Evolutionary conservation across 2,888 invertebrate species (phyloP), one percentile per base, ranked within the genome.

Genomic region (Perdita meconis): DNA sequence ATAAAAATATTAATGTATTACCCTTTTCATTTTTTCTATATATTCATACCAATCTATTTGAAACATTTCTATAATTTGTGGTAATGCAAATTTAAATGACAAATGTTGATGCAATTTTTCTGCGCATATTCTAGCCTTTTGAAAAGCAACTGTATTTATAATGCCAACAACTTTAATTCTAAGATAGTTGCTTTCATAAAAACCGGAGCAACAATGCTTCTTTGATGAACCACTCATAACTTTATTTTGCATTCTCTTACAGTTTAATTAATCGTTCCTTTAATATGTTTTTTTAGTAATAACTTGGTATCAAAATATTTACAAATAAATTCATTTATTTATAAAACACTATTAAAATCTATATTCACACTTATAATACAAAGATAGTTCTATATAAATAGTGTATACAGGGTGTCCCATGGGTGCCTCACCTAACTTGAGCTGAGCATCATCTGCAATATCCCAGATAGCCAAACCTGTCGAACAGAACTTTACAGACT

Each of bases 21-120:
- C 87, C 68, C 77, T 67, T 59, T 75, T 81, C 92, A 92, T 82
- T 90, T 90, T 92, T 51, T 90, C 89, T 88, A 89, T 92, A 60
- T 91, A 85, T 70, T 87, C 85, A 3, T 92, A 89, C 94, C 94
- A 94, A 79, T 93, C 94, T 0, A 93, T 89, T 36, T 87, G 86
- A 65, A 83, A 75, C 85, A 86, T 82, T 66, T 74, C 84, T 36
- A 59, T 56, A 66, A 87, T 81, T 81, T 83, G 74, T 0, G 87
- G 86, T 2, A 10, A 2, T 6, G 74, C 40, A 72, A 81, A 87
- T 76, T 78, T 82, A 38, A 74, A 67, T 12, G 84, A 64, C 36
- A 84, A 78, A 78, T 83, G 77, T n/a, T 73, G 72, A 70, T 75
- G 56, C 2, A 87, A 64, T 56, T 84, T 85, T 26, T 77, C 53